Percentiles rank a stretch among this genome's conserved stretches.
Conservation (phyloP, 2,888 invertebrate genomes). For the Myopa testacea region DNA sequence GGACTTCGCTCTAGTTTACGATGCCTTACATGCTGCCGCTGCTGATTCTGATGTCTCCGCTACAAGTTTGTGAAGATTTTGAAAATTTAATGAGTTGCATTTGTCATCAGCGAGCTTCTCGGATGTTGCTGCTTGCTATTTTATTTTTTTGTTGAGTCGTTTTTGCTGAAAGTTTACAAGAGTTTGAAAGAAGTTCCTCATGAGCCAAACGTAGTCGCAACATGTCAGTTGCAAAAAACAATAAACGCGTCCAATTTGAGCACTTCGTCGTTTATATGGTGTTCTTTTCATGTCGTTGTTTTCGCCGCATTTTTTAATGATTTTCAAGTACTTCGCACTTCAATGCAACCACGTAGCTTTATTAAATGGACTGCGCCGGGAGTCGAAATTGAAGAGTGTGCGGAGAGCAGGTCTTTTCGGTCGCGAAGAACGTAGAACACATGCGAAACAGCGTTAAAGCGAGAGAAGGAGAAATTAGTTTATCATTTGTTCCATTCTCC, state of each 20-base stretch:
- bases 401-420: too few relatives aligned
- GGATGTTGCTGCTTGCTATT: constrained; percentile 9
- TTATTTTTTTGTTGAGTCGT: neutral
- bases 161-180: too few relatives aligned
- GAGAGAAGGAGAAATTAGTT: too few relatives aligned
- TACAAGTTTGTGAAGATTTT: neutral
- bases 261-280: neutral
- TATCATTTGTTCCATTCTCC: too few relatives aligned
- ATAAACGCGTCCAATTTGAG: too few relatives aligned
- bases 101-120: constrained; percentile 25
- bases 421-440: too few relatives aligned
- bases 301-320: constrained; percentile 11
- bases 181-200: too few relatives aligned
- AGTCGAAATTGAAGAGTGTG: too few relatives aligned
- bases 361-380: neutral
- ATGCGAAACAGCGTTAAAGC: too few relatives aligned
- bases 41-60: neutral
- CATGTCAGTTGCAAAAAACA: too few relatives aligned
- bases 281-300: too few relatives aligned
- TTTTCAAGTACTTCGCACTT: constrained; percentile 11
- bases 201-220: too few relatives aligned
- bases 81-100: constrained; percentile 36
- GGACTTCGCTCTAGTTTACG: neutral
- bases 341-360: neutral
- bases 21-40: neutral